Evolutionary conservation across 2,797 vertebrate species (phyloP).

Genomic region (Hemitrygon akajei): DNA sequence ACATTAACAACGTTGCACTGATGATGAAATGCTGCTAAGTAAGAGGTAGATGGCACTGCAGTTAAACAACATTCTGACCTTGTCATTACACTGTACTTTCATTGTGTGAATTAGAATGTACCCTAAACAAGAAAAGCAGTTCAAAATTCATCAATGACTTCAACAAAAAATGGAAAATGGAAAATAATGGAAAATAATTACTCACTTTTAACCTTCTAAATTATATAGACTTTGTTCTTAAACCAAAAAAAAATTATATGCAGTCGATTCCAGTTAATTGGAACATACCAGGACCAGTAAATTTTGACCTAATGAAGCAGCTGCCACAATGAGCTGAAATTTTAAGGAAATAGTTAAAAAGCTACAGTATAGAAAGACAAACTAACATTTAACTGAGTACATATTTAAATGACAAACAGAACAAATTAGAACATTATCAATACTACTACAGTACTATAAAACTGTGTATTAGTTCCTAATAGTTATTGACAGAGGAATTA

Average conservation of each 20-base stretch:
- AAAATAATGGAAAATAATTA: constrained; percentile 13
- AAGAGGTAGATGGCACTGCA: constrained; percentile 33
- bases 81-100: constrained; percentile 7
- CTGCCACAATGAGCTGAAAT: too few species aligned
- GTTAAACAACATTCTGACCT: constrained; percentile 33
- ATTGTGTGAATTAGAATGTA: neutral
- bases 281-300: too few species aligned
- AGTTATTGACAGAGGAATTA: too few species aligned
- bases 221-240: neutral
- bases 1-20: neutral
- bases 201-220: neutral
- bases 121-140: neutral
- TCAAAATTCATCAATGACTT: neutral
- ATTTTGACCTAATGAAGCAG: too few species aligned
- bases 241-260: neutral
- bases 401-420: too few species aligned
- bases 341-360: too few species aligned
- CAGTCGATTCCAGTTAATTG: too few species aligned
- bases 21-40: constrained; percentile 16
- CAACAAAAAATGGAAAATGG: neutral
- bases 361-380: too few species aligned
- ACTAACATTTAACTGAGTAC: too few species aligned
- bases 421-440: too few species aligned
- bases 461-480: too few species aligned
- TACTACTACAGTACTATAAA: too few species aligned